These are phyloP conservation scores for Telenomus remus DNA, from an alignment of 1,140 invertebrate genomes.

Conservation along the genomic window DNA sequence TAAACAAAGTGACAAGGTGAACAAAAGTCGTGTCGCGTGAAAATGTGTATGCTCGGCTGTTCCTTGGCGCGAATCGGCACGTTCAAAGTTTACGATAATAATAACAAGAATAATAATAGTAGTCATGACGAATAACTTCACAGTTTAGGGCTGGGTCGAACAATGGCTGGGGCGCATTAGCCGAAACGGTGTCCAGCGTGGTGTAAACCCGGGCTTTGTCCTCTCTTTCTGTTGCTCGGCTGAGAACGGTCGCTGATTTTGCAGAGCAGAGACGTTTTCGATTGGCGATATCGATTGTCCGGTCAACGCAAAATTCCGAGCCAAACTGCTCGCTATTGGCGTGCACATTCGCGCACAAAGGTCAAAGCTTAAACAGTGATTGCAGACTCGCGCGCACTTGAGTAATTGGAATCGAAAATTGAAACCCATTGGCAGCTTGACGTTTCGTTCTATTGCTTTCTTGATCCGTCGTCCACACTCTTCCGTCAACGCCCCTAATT, in stretches of 20 bases:
- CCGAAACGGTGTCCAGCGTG: slow-evolving; percentile 35
- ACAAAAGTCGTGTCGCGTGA: slow-evolving; percentile 5
- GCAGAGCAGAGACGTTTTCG: slow-evolving; percentile 36
- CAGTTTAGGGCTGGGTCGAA: slow-evolving; percentile 44
- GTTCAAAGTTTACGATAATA: slow-evolving; percentile 43
- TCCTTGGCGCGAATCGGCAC: slow-evolving; percentile 19
- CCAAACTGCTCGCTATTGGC: slow-evolving; percentile 33
- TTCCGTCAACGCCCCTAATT: slow-evolving; percentile 36
- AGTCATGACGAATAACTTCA: slow-evolving; percentile 45
- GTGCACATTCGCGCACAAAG: slow-evolving; percentile 54
- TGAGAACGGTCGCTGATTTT: slow-evolving; percentile 39
- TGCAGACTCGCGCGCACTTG: slow-evolving; percentile 44
- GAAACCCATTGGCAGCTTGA: slow-evolving; percentile 54
- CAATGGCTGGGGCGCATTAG: slow-evolving; percentile 34
- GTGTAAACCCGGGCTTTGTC: slow-evolving; percentile 41
- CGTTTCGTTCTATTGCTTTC: slow-evolving; percentile 53
- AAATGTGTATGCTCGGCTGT: neutral
- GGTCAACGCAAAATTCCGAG: slow-evolving; percentile 44
- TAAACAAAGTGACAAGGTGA: slow-evolving; percentile 10
- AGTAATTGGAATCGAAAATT: slow-evolving; percentile 60
- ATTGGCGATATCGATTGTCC: slow-evolving; percentile 55
- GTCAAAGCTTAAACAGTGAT: slow-evolving; percentile 59
- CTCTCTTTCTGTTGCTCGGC: slow-evolving; percentile 29
- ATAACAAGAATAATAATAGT: slow-evolving; percentile 50
- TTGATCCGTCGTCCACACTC: slow-evolving; percentile 13